Base-by-base conservation (phyloP, 2,888 invertebrate species). In the Troides aeacus region DNA sequence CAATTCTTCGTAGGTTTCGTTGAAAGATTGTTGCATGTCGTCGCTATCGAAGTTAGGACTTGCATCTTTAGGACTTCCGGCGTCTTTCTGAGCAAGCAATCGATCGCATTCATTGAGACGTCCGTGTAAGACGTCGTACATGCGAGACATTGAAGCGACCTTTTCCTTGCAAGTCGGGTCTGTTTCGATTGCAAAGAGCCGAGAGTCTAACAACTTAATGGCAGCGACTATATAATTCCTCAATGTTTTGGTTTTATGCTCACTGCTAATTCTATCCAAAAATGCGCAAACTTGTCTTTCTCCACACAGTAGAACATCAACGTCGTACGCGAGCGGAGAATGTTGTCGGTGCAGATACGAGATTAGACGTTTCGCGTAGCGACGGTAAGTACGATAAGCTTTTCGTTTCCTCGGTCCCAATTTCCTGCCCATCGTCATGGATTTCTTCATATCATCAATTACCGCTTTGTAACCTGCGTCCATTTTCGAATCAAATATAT, bases 381-480 rank as follows among this genome's bases (percentile, higher is more conserved):
- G 83, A 23, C 93, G 80, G 78, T 93, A 93, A 0, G 93, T 93
- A 42, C 93, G 80, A 66, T 93, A 93, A 0, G 87, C 89, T 82
- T 93, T 92, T 60, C 93, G 86, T 74, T 93, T 93, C 62, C 89
- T 83, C 0, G 92, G 78, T 7, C 93, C 90, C 0, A 93, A 81
- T 1, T 90, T 89, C 62, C 92, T 84, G 0, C 93, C 93, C 89
- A 92, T 90, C 0, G 89, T 89, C 93, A 93, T 93, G 0, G 92
- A 92, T 74, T 93, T 93, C 75, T 93, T 93, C 93, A 93, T 93
- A 39, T 93, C 93, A 74, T 93, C 93, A 21, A 93, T 93, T 0
- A 93, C 92, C 2, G 93, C 92, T 83, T 93, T 93, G 75, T 93
- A 93, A 56, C 93, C 93, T n/a, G 92, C 92, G 70, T 93, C 93